Conservation (phyloP, 2,113 vertebrate species). For the Ammospiza nelsoni region DNA sequence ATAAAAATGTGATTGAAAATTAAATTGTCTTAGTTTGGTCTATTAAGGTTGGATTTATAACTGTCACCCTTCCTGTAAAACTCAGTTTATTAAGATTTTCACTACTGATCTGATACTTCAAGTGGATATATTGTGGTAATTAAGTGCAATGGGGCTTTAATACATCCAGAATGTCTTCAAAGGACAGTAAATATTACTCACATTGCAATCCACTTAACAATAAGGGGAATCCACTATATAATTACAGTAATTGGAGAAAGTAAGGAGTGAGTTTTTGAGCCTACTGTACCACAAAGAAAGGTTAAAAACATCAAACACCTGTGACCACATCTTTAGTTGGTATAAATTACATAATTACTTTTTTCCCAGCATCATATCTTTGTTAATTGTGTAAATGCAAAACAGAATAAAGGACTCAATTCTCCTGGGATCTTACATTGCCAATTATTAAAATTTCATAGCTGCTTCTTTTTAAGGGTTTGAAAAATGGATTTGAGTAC, state of each 20-base stretch:
- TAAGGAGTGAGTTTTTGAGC: background rate
- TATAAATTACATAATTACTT: background rate
- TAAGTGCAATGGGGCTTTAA: background rate
- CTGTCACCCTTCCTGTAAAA: background rate
- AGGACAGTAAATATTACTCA: background rate
- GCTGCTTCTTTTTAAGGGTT: background rate
- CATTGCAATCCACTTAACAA: background rate
- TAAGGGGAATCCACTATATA: background rate
- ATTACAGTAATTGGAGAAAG: background rate
- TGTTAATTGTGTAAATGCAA: background rate
- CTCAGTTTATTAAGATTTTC: background rate
- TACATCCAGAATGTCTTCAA: conserved; percentile 1
- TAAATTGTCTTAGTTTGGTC: background rate
- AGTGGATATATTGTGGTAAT: background rate
- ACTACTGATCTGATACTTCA: background rate
- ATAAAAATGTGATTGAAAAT: background rate
- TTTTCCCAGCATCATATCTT: background rate
- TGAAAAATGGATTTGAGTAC: background rate
- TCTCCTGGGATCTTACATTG: background rate
- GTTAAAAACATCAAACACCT: background rate
- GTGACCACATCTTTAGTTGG: background rate
- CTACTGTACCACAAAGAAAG: background rate
- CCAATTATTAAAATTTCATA: background rate
- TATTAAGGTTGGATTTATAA: background rate
- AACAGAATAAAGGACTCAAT: background rate